phyloP scores from a whole-genome alignment of 2,113 vertebrate species.

The Hoplias malabaricus region DNA sequence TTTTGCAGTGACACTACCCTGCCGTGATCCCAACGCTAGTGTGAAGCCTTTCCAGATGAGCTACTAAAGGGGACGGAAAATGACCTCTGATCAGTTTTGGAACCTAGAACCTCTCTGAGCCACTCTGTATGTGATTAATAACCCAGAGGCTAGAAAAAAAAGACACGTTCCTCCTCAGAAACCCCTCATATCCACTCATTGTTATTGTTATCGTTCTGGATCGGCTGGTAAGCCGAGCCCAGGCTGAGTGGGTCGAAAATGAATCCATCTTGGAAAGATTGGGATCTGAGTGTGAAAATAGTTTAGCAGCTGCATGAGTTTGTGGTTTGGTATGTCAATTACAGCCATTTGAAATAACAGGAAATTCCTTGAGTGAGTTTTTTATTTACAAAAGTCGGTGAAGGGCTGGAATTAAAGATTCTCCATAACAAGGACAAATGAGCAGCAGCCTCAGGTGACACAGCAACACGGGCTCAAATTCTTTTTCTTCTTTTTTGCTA shows the following conservation, averaged over 20 bases:
- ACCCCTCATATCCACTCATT: not conserved
- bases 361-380: constrained; percentile 39
- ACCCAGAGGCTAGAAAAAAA: not conserved
- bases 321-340: constrained; percentile 48
- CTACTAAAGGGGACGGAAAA: too few relatives aligned
- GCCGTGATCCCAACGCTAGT: too few relatives aligned
- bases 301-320: constrained; percentile 42
- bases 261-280: constrained; percentile 29
- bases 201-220: not conserved
- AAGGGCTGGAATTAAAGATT: constrained; percentile 5
- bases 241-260: not conserved
- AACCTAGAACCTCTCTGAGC: too few relatives aligned
- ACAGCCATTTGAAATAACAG: constrained; percentile 51
- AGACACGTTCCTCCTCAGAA: not conserved
- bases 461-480: constrained; percentile 6
- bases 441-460: constrained; percentile 38
- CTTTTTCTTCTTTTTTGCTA: constrained; percentile 11
- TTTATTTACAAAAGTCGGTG: constrained; percentile 20
- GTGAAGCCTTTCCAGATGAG: too few relatives aligned
- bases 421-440: not conserved
- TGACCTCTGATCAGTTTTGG: too few relatives aligned
- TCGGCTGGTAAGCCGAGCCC: not conserved
- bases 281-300: constrained; percentile 37
- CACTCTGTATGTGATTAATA: not conserved
- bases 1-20: too few relatives aligned